A percentile compares a stretch with the other conserved stretches of the same genome.
These are phyloP conservation scores for Pterobdella sp. DNA, from an alignment of 2,888 invertebrate genomes.

Conservation along the genomic window DNA sequence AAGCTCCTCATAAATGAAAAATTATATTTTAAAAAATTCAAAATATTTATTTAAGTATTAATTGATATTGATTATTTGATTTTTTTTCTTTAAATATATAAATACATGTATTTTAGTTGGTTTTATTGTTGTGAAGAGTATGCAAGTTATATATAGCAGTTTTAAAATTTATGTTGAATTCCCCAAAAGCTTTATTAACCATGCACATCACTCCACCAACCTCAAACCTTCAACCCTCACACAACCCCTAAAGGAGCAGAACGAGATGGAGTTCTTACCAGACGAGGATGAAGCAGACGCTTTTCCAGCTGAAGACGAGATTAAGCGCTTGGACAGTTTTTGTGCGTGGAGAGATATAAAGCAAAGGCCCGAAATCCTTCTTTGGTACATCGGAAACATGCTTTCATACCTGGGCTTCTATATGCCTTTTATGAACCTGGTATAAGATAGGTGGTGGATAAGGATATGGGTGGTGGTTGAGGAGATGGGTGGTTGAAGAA, in stretches of 20 bases:
- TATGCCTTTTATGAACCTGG: slow-evolving; percentile 42
- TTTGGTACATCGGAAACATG: slow-evolving; percentile 42
- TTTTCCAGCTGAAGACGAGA: slow-evolving; percentile 17
- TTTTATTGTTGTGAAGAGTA: too few species aligned
- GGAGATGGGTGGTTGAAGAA: too few species aligned
- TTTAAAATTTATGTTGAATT: too few species aligned
- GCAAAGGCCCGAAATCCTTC: slow-evolving; percentile 39
- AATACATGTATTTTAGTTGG: too few species aligned
- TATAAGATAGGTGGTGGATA: slow-evolving; percentile 32
- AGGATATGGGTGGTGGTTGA: too few species aligned
- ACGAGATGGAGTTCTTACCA: slow-evolving; percentile 15
- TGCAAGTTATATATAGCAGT: too few species aligned
- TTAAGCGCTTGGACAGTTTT: slow-evolving; percentile 29
- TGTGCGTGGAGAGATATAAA: slow-evolving; percentile 38
- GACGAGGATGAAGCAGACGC: slow-evolving; percentile 27
- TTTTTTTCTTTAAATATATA: too few species aligned
- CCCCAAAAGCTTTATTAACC: too few species aligned
- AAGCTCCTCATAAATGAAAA: too few species aligned
- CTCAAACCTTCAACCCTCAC: not conserved
- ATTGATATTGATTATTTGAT: too few species aligned
- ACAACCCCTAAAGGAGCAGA: not conserved
- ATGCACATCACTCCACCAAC: not conserved
- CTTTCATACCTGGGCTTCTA: slow-evolving; percentile 42
- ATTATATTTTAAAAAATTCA: too few species aligned
- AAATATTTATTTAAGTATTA: too few species aligned